These are phyloP conservation scores for Hemicentrotus pulcherrimus DNA, from an alignment of 35 echinoderm and acorn worm species.

Conservation along the genomic window DNA sequence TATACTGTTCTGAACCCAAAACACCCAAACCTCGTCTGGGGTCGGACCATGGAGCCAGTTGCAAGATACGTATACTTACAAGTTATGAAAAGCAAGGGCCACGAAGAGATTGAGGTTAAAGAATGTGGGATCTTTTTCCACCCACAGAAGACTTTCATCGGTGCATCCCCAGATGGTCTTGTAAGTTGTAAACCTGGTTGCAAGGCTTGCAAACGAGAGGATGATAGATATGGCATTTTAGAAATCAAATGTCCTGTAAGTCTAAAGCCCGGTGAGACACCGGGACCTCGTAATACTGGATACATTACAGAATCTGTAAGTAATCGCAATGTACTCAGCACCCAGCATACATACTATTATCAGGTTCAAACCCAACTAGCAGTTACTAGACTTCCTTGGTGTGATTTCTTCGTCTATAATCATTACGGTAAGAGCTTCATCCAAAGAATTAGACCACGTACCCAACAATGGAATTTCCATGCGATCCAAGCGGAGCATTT, in stretches of 20 bases:
- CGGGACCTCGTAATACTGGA: background rate
- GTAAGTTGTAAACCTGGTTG: background rate
- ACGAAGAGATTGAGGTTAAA: background rate
- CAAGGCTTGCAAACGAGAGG: background rate
- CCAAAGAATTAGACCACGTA: background rate
- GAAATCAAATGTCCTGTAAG: background rate
- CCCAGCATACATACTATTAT: conserved; percentile 44
- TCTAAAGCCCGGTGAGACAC: background rate
- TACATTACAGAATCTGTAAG: background rate
- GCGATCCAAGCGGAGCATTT: background rate
- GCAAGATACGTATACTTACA: background rate
- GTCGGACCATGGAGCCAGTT: background rate
- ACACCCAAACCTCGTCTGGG: background rate
- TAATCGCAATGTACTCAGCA: background rate
- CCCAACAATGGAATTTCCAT: background rate
- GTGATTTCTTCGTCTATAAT: conserved; percentile 72
- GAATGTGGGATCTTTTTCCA: background rate
- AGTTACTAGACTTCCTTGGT: conserved; percentile 56
- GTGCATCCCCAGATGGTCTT: background rate
- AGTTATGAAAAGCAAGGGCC: background rate
- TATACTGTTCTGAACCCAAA: background rate
- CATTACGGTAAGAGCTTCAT: background rate
- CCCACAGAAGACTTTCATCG: background rate
- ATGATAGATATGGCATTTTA: background rate
- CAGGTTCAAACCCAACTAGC: conserved; percentile 61